Base-by-base conservation (phyloP, 2,113 vertebrate genomes). In the Ophiodon elongatus region DNA sequence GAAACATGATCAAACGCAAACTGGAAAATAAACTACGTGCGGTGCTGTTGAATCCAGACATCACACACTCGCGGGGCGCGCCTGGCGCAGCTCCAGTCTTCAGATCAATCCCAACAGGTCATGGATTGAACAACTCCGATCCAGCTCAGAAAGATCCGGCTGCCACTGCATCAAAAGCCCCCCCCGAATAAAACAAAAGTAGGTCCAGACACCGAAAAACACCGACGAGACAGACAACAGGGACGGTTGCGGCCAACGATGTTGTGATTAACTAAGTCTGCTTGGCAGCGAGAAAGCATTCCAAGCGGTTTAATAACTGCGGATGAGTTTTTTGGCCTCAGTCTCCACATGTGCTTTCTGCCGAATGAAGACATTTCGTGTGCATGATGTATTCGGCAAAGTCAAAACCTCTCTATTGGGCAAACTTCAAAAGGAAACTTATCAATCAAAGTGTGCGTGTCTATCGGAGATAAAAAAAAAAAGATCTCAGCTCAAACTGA, bases 271-370 rank as follows among this genome's bases (percentile, higher is more conserved):
- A 79, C 73, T 9, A 43, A 47, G 31, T 35, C 67, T 68, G 72
- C 60, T 68, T 78, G 83, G 73, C 81, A 83, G 80, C 39, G 56
- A 73, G n/a, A 83, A 84, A 68, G 33, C 75, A 74, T 86, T 89
- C 75, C 72, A 64, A 52, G 15, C 8, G 33, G 72, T 77, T 50
- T 72, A 63, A 84, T 63, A 80, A 83, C 8, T 11, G 21, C 1
- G 11, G 62, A 79, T 33, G 59, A 76, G 15, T 80, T 80, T 57
- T 15, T 70, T 70, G 57, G 77, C 70, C 35, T 63, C 54, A 17
- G 59, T 33, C 74, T 27, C 62, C 73, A 75, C 65, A 72, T 76
- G 39, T 76, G 65, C 84, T 81, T 81, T 19, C 25, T 62, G 63
- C 43, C 79, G 77, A 79, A 33, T 17, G 8, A 64, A 75, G 21